Evolutionary conservation across 2,797 vertebrate genomes (phyloP).

Genomic region (Coranthus polyacanthus): DNA sequence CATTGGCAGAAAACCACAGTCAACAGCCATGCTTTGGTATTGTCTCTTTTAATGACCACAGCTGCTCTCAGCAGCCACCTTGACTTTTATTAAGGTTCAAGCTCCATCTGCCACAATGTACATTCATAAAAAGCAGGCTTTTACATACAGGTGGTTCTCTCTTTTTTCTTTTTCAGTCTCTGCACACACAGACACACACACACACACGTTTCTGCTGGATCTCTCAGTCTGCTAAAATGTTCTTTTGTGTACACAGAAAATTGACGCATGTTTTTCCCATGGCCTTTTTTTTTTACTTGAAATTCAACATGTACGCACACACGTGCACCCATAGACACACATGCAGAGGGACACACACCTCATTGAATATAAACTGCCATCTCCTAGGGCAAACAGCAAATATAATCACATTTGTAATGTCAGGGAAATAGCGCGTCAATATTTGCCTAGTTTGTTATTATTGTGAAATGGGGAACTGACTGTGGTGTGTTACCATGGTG

Average conservation of each 20-base stretch:
- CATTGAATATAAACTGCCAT: conserved; percentile 80
- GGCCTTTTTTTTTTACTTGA: conserved; percentile 35
- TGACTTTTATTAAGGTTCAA: conserved; percentile 29
- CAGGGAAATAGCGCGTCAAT: conserved; percentile 83
- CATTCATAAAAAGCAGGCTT: conserved; percentile 64
- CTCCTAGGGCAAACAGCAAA: conserved; percentile 79
- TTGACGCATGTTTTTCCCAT: conserved; percentile 35
- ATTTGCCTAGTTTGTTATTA: conserved; percentile 82
- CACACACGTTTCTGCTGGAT: conserved; percentile 10
- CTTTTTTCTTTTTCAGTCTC: conserved; percentile 23
- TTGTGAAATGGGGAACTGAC: conserved; percentile 79
- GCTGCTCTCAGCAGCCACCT: conserved; percentile 2
- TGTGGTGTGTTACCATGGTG: conserved; percentile 65
- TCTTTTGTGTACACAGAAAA: conserved; percentile 62
- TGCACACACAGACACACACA: conserved; percentile 11
- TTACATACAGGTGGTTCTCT: conserved; percentile 71
- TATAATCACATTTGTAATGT: conserved; percentile 83
- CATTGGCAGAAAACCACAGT: conserved; percentile 1
- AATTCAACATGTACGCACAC: conserved; percentile 44
- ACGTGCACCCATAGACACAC: conserved; percentile 17
- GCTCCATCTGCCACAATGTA: conserved; percentile 52
- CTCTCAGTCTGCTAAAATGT: conserved; percentile 22
- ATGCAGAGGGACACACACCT: conserved; percentile 37
- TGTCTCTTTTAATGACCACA: conserved; percentile 13
- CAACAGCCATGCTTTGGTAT: conserved; percentile 1